Percentiles rank a stretch among this genome's conserved stretches.
Conservation (phyloP, 2,888 invertebrate genomes). For the Sminthurides aquaticus region DNA sequence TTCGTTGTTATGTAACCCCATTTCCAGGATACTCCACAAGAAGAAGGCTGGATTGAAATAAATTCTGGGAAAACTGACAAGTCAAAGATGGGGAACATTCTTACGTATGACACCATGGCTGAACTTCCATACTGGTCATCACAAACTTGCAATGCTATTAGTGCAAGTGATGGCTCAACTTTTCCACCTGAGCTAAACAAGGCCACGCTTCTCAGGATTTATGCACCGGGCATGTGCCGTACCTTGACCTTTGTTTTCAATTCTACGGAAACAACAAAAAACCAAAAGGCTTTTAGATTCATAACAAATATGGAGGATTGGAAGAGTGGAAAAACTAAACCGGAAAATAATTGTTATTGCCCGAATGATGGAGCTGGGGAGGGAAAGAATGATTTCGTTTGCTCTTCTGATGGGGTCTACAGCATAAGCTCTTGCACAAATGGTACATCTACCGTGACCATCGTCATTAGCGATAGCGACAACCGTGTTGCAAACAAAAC, state of each 20-base stretch:
- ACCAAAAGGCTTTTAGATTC: conserved; percentile 1
- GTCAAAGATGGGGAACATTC: neutral
- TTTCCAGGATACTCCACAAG: conserved; percentile 11
- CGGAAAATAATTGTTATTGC: conserved; percentile 16
- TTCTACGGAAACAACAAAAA: neutral
- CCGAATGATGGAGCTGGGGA: conserved; percentile 3
- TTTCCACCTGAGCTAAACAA: conserved; percentile 11
- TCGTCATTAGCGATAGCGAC: too few species aligned
- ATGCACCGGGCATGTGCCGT: conserved; percentile 17
- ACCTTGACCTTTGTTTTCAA: conserved; percentile 12
- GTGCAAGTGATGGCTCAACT: conserved; percentile 11
- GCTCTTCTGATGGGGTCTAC: conserved; percentile 12
- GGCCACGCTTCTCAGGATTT: conserved; percentile 6
- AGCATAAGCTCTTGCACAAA: conserved; percentile 11
- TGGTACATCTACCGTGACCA: too few species aligned
- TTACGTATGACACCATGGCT: conserved; percentile 3
- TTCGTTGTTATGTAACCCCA: too few species aligned
- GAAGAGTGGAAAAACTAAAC: conserved; percentile 12
- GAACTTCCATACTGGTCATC: conserved; percentile 12
- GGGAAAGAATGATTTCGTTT: neutral
- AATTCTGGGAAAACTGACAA: conserved; percentile 2
- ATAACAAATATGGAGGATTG: conserved; percentile 1
- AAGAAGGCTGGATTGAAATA: conserved; percentile 5
- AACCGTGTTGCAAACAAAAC: too few species aligned
- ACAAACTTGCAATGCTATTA: conserved; percentile 4